phyloP scores from a whole-genome alignment of 2,888 invertebrate genomes.

The Strigamia crassipes region DNA sequence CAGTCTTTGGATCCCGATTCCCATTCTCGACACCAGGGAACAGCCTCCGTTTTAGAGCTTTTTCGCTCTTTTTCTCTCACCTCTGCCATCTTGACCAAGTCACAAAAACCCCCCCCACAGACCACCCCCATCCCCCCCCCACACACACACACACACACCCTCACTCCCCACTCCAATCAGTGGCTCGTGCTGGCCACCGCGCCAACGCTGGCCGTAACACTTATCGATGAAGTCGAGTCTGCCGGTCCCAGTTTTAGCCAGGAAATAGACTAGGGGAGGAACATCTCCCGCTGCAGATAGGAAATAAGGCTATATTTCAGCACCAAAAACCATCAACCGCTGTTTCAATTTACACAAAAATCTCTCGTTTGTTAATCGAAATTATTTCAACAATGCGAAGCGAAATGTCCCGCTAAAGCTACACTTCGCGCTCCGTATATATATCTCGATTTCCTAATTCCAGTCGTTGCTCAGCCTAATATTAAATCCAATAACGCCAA shows the following conservation, averaged over 20 bases:
- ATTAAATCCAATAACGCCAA: too few relatives aligned
- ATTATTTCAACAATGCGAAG: background rate
- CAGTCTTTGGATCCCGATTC: background rate
- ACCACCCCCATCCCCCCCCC: too few relatives aligned
- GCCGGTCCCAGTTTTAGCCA: slow-evolving; percentile 38
- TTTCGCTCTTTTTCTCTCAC: background rate
- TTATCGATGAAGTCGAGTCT: slow-evolving; percentile 41
- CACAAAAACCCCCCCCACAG: background rate
- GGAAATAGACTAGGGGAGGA: slow-evolving; percentile 42
- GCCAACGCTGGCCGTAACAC: slow-evolving; percentile 23
- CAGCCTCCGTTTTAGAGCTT: slow-evolving; percentile 3
- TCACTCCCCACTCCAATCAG: slow-evolving; percentile 42
- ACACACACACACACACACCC: background rate
- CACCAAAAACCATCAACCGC: slow-evolving; percentile 5
- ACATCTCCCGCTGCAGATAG: slow-evolving; percentile 46
- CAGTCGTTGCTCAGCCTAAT: too few relatives aligned
- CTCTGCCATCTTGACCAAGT: background rate
- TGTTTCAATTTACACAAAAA: slow-evolving; percentile 45
- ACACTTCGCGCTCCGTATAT: too few relatives aligned
- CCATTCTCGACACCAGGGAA: background rate
- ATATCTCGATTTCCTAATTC: too few relatives aligned
- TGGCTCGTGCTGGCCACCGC: slow-evolving; percentile 5
- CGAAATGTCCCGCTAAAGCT: too few relatives aligned
- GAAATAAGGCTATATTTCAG: slow-evolving; percentile 47
- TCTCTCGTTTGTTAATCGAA: slow-evolving; percentile 5